Evolutionary conservation across 2,797 vertebrate species (phyloP), one percentile per base, ranked within the genome.

Genomic region (Fratercula arctica): DNA sequence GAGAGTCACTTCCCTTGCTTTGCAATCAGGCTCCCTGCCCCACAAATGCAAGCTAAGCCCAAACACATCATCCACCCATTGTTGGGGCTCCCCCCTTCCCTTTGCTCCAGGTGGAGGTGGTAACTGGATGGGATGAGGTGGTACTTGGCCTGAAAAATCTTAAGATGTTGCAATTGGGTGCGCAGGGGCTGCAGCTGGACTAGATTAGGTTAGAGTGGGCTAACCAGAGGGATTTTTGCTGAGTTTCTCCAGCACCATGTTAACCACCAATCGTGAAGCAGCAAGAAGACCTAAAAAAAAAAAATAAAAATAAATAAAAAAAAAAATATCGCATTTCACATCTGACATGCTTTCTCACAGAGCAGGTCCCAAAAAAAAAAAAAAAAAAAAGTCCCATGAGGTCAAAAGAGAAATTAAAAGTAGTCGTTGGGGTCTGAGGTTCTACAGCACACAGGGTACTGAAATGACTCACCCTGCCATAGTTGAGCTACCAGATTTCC

Each of bases 341-440:
- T 93, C 41, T 85, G 79, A 97, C 89, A 84, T 37, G 43, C 51
- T 78, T 89, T 91, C 75, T 87, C 37, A 73, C 31, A 41, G 21
- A 88, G 25, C 37, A 85, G 54, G 51, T 90, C 33, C 46, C 41
- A 41, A 41, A 41, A 41, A 92, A 88, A 84, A 85, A 88, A 67
- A 93, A 39, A 39, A 39, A 43, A 43, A 90, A 95, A 97, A 94
- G 56, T 76, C 87, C 85, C 61, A 26, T 70, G 54, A 88, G 82
- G 60, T 93, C 69, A 88, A 82, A 96, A 93, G 63, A 95, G 67
- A 96, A 95, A 90, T 74, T 64, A 74, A 96, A 95, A 93, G 41
- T 73, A 85, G 68, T 90, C 1, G 0, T 13, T 7, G 4, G 74
- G 79, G 61, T 69, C 31, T 73, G 79, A 82, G 56, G 51, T 76